Percentiles rank a stretch among this genome's conserved stretches.
These are phyloP conservation scores for Diabrotica balteata DNA, from an alignment of 2,888 invertebrate genomes.

Conservation along the genomic window DNA sequence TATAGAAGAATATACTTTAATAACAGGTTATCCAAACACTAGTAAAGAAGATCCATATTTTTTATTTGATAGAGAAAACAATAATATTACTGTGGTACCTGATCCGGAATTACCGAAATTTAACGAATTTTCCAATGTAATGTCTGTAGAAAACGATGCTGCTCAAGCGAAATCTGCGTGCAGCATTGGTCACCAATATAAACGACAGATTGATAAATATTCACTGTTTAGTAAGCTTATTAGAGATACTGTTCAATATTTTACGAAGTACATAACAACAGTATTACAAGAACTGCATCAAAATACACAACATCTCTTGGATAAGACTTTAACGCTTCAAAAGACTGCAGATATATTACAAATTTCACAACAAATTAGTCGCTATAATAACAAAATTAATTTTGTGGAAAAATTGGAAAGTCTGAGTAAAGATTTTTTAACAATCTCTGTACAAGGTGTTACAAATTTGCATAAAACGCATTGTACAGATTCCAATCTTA, in stretches of 20 bases:
- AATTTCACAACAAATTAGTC: constrained; percentile 50
- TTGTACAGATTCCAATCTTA: constrained; percentile 64
- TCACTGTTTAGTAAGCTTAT: constrained; percentile 74
- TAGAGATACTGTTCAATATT: constrained; percentile 74
- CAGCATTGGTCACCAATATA: constrained; percentile 86
- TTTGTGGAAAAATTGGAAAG: constrained; percentile 63
- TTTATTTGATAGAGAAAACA: constrained; percentile 84
- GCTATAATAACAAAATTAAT: constrained; percentile 49
- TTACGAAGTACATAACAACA: constrained; percentile 71
- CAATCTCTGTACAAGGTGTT: constrained; percentile 69
- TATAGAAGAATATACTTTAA: constrained; percentile 71
- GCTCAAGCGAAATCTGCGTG: constrained; percentile 88
- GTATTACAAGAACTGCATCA: constrained; percentile 66
- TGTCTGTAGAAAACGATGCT: constrained; percentile 91
- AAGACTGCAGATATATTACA: constrained; percentile 61
- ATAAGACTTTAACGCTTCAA: constrained; percentile 63
- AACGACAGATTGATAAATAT: constrained; percentile 73
- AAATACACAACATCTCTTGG: constrained; percentile 63
- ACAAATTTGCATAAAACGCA: constrained; percentile 71
- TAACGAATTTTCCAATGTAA: constrained; percentile 84
- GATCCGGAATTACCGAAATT: constrained; percentile 82
- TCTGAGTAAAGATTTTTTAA: constrained; percentile 65
- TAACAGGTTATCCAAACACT: constrained; percentile 73
- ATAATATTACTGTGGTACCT: constrained; percentile 74
- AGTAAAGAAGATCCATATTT: constrained; percentile 75